Base-by-base conservation (phyloP, 2,797 vertebrate species). In the Acropternis orthonyx region DNA sequence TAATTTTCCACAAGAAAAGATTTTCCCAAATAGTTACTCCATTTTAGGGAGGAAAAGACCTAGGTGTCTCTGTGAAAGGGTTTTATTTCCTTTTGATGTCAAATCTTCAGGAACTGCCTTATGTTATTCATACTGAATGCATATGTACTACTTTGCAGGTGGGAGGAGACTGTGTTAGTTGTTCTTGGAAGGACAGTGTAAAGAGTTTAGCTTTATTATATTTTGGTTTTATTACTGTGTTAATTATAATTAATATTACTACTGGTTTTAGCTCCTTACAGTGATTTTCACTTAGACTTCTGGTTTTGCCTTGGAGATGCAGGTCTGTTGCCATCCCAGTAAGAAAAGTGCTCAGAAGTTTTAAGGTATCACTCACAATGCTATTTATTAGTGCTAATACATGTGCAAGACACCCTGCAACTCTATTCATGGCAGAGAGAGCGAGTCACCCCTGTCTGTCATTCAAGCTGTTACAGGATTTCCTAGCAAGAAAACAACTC, bases 71-170 rank as follows among this genome's bases (percentile, higher is more conserved):
- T 59, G 7, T 66, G 52, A 59, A 58, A 37, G 9, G 7, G 15
- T 76, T 94, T 83, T 48, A 56, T 91, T 91, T 89, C 49, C 51
- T 44, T 79, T 89, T 72, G 41, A 24, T 85, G 28, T 58, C 10
- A 48, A 52, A 77, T 44, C 8, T 75, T 78, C 58, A 81, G 37
- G 24, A 11, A 36, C 6, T 46, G 36, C 43, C 30, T 59, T 14
- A 55, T 49, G 36, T 51, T 12, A 51, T 65, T 88, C 9, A 3
- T 62, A 67, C 10, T 58, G 48, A 75, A 69, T 43, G 15, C 7
- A 20, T 54, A 54, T 0, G 0, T 51, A 46, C 3, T 39, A 10
- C 12, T 55, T 71, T 76, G 55, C 36, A 73, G 26, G n/a, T 71
- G 18, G 27, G 24, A 69, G 15, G 14, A 48, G 7, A 76, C 39